A percentile compares a stretch with the other conserved stretches of the same genome.
These are phyloP conservation scores for Empis stercorea DNA, from an alignment of 2,888 invertebrate genomes.

Conservation along the genomic window DNA sequence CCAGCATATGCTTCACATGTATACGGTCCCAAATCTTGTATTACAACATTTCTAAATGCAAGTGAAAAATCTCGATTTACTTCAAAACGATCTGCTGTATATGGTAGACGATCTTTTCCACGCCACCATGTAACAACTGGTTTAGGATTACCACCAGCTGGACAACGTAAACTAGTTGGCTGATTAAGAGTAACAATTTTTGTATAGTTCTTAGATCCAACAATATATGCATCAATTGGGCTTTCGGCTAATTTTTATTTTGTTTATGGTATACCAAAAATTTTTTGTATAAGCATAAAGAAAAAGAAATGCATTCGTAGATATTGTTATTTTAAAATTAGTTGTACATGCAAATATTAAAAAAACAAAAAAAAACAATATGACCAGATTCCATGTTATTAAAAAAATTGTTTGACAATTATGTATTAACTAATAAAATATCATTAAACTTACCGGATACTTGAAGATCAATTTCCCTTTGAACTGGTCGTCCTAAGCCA, in stretches of 20 bases:
- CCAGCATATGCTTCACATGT: constrained; percentile 85
- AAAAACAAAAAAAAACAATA: not conserved
- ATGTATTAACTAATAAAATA: not conserved
- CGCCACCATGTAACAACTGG: constrained; percentile 79
- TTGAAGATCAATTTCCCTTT: constrained; percentile 53
- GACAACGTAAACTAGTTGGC: constrained; percentile 60
- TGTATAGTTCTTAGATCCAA: constrained; percentile 50
- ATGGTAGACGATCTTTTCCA: constrained; percentile 60
- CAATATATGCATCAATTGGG: constrained; percentile 44
- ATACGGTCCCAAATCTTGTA: constrained; percentile 69
- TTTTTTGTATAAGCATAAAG: not conserved
- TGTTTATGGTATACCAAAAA: not conserved
- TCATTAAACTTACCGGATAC: constrained; percentile 53
- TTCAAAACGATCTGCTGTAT: constrained; percentile 41
- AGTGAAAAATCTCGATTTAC: constrained; percentile 62
- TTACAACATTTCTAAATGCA: constrained; percentile 54
- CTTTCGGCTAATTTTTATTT: constrained; percentile 17
- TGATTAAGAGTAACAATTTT: constrained; percentile 58
- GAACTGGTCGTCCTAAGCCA: constrained; percentile 52
- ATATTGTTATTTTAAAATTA: not conserved
- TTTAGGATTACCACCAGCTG: constrained; percentile 67
- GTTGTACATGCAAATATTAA: not conserved
- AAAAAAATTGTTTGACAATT: not conserved
- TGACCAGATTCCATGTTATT: not conserved
- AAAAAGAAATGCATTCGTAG: not conserved